Evolutionary conservation across 1,140 invertebrate species (phyloP), one percentile per base, ranked within the genome.

Genomic region (Tyrophagus putrescentiae): DNA sequence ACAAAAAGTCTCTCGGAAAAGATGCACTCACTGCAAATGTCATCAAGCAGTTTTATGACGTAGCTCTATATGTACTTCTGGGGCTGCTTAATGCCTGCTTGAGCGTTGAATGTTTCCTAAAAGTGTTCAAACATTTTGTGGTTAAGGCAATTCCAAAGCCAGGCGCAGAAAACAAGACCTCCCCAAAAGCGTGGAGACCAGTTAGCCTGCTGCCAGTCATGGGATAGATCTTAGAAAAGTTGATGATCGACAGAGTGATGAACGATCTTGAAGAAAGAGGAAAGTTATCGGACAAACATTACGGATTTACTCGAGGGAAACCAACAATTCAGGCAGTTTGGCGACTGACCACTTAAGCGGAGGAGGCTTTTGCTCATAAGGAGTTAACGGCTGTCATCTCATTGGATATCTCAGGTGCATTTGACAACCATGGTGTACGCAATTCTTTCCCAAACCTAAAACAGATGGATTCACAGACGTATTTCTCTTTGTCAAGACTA

Each of bases 281-380:
- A 9, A 4, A 31, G 21, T 34, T 60, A 5, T 60, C 52, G n/a
- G 28, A 60, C 4, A 60, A 60, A 5, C 59, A 60, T 39, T 60
- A 58, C 56, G 59, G 59, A 9, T 60, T 60, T 25, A 60, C 56
- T 11, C 44, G n/a, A n/a, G n/a, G n/a, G n/a, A n/a, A n/a, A n/a
- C n/a, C n/a, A n/a, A n/a, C n/a, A n/a, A n/a, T n/a, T n/a, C n/a
- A n/a, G n/a, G n/a, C n/a, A n/a, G n/a, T n/a, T n/a, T n/a, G n/a
- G n/a, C n/a, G n/a, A n/a, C n/a, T n/a, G n/a, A n/a, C n/a, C n/a
- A n/a, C n/a, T n/a, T n/a, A n/a, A n/a, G n/a, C n/a, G n/a, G n/a
- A n/a, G n/a, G n/a, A n/a, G n/a, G n/a, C n/a, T n/a, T n/a, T n/a
- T n/a, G n/a, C n/a, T n/a, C n/a, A n/a, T n/a, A n/a, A n/a, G n/a